Evolutionary conservation across 2,113 vertebrate genomes (phyloP).

Genomic region (Cyprinus carpio): DNA sequence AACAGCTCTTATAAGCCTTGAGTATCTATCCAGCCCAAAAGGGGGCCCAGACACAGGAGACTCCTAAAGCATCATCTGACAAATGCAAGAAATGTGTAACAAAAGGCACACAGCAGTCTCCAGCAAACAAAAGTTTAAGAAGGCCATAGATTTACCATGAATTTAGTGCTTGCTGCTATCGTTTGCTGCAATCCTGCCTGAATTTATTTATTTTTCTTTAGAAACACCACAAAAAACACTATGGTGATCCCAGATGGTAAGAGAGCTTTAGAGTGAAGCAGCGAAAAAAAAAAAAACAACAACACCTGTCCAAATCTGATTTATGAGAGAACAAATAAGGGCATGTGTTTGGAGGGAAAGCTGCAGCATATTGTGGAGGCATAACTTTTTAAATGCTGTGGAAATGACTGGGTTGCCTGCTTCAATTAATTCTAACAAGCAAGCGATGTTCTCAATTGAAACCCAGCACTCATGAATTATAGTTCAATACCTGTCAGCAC

Average conservation of each 20-base stretch:
- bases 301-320: conserved; percentile 43
- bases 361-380: conserved; percentile 24
- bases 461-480: conserved; percentile 17
- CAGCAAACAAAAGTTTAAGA: conserved; percentile 35
- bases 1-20: background rate
- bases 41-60: background rate
- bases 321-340: conserved; percentile 43
- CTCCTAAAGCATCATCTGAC: conserved; percentile 23
- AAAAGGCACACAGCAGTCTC: background rate
- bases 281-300: conserved; percentile 5
- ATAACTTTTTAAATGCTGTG: background rate
- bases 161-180: conserved; percentile 8
- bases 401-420: conserved; percentile 23
- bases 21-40: background rate
- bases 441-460: conserved; percentile 38
- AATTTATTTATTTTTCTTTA: conserved; percentile 2
- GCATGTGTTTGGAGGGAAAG: conserved; percentile 24
- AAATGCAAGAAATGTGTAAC: background rate
- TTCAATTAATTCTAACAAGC: conserved; percentile 36
- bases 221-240: conserved; percentile 22
- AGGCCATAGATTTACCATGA: background rate
- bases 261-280: background rate
- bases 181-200: conserved; percentile 10
- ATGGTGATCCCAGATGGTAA: conserved; percentile 33
- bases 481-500: conserved; percentile 50